Conservation (phyloP, 1,140 invertebrate genomes). For the Littorina saxatilis region DNA sequence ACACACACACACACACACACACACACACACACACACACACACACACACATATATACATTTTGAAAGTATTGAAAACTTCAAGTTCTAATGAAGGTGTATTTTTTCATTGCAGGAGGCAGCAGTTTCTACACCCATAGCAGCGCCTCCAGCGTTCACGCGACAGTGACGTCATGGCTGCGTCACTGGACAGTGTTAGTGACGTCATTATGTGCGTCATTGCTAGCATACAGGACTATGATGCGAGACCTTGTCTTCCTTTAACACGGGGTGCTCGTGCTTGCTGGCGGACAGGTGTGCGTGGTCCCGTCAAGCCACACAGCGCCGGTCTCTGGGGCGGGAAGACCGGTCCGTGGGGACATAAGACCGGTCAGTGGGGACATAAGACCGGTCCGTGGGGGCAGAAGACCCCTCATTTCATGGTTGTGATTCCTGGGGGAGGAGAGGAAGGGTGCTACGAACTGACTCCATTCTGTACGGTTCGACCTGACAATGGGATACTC, state of each 20-base stretch:
- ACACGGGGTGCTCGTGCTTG: too few relatives aligned
- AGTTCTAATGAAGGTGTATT: background rate
- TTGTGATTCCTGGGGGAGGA: conserved; percentile 16
- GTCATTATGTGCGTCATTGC: background rate
- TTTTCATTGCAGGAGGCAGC: background rate
- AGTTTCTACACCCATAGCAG: background rate
- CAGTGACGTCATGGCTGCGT: background rate
- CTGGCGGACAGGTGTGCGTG: too few relatives aligned
- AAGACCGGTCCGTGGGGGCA: too few relatives aligned
- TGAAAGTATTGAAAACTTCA: background rate
- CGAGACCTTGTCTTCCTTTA: too few relatives aligned
- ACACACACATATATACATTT: background rate
- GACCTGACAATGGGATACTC: too few relatives aligned
- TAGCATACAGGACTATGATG: too few relatives aligned
- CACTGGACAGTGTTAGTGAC: background rate
- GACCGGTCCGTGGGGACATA: too few relatives aligned
- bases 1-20: conserved; percentile 15
- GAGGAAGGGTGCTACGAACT: background rate
- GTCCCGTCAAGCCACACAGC: too few relatives aligned
- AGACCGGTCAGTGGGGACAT: too few relatives aligned
- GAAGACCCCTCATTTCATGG: conserved; percentile 9
- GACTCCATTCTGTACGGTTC: too few relatives aligned
- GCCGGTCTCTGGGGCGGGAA: too few relatives aligned
- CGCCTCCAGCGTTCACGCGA: too few relatives aligned
- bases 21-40: background rate